A percentile compares a stretch with the other conserved stretches of the same genome.
These are phyloP conservation scores for Synergus gifuensis DNA, from an alignment of 2,888 invertebrate genomes.

Conservation along the genomic window DNA sequence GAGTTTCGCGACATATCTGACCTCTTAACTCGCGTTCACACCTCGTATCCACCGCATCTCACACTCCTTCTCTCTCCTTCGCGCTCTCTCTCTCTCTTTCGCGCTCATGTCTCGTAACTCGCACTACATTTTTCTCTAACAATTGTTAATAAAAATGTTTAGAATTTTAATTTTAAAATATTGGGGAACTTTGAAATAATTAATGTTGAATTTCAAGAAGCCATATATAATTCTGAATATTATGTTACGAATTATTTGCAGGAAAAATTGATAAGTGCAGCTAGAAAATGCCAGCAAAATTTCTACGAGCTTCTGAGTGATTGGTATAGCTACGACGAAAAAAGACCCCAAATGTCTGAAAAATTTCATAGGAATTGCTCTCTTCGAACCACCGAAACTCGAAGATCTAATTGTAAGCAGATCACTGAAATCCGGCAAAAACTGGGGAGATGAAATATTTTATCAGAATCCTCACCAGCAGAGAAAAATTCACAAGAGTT, in stretches of 20 bases:
- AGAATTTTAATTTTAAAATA: not conserved
- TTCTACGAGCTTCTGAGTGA: slow-evolving; percentile 66
- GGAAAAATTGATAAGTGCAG: not conserved
- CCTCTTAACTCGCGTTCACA: too few relatives aligned
- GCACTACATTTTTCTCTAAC: too few relatives aligned
- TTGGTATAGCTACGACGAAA: slow-evolving; percentile 60
- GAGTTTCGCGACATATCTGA: too few relatives aligned
- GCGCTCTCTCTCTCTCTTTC: too few relatives aligned
- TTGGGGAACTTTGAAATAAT: not conserved
- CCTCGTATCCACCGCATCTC: too few relatives aligned
- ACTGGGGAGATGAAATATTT: not conserved
- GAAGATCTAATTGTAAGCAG: slow-evolving; percentile 18
- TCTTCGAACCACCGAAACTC: slow-evolving; percentile 60
- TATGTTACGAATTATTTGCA: not conserved
- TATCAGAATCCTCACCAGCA: not conserved
- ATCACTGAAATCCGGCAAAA: not conserved
- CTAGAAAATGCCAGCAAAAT: slow-evolving; percentile 61
- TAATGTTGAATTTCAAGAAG: not conserved
- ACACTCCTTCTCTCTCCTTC: too few relatives aligned
- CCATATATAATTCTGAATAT: not conserved
- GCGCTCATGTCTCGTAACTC: too few relatives aligned
- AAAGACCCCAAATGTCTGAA: slow-evolving; percentile 58
- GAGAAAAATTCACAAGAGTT: slow-evolving; percentile 42
- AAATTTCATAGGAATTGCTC: slow-evolving; percentile 66
- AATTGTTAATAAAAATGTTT: not conserved